These are phyloP conservation scores for Epizoanthus ramosus DNA, from an alignment of 92 coral and sea anemone species.

Conservation along the genomic window DNA sequence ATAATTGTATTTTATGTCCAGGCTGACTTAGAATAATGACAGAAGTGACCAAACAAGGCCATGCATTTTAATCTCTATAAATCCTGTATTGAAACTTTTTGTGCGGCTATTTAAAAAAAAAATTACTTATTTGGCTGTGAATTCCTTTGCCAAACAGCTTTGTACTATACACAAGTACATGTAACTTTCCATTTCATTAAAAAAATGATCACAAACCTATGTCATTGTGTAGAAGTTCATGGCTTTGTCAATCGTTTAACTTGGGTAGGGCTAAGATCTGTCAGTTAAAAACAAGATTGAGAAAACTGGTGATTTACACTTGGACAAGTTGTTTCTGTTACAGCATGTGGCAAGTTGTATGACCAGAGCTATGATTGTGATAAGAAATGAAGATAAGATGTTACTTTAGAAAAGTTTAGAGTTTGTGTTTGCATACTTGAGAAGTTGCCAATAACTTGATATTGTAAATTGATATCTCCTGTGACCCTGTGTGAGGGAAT, in stretches of 20 bases:
- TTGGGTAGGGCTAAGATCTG: neutral
- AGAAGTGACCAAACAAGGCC: no score
- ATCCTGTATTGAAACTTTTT: no score
- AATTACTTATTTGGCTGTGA: no score
- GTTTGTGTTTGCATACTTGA: neutral
- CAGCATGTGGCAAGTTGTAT: neutral
- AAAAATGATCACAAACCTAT: neutral
- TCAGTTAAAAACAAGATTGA: neutral
- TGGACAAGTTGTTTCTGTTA: conserved; percentile 4
- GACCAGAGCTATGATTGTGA: neutral
- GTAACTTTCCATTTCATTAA: neutral
- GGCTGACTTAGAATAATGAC: no score
- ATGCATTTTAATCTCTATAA: no score
- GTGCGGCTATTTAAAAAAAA: no score
- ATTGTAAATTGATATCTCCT: conserved; percentile 4
- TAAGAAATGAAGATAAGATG: neutral
- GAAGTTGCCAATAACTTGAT: conserved; percentile 7
- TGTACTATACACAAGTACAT: no score
- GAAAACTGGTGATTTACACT: neutral
- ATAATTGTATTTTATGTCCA: no score
- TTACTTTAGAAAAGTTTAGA: neutral
- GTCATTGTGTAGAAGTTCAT: neutral
- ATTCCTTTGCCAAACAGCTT: no score
- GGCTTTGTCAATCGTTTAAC: neutral
- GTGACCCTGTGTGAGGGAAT: no score